phyloP scores from a whole-genome alignment of 2,888 invertebrate genomes.

The Callosobruchus maculatus region DNA sequence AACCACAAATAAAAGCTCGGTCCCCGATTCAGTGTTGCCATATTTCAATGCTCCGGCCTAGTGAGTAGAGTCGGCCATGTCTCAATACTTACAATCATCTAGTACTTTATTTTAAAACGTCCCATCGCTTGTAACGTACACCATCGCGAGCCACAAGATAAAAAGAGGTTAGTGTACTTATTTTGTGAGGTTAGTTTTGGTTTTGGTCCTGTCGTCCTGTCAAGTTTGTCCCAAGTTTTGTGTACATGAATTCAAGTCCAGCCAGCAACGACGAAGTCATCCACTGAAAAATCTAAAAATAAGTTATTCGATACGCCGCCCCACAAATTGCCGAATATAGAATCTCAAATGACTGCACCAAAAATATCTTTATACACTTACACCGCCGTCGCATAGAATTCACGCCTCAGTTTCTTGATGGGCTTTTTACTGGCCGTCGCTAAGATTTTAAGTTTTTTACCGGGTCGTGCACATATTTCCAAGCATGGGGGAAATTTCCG shows the following conservation, averaged over 20 bases:
- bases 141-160: too few species aligned
- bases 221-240: conserved; percentile 5
- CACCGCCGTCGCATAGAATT: conserved; percentile 19
- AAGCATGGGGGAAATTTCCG: conserved; percentile 57
- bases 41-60: too few species aligned
- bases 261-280: conserved; percentile 33
- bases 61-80: too few species aligned
- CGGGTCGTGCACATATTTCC: background rate
- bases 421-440: conserved; percentile 9
- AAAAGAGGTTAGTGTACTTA: too few species aligned
- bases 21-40: too few species aligned
- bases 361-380: conserved; percentile 43
- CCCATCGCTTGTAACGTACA: too few species aligned
- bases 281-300: conserved; percentile 45
- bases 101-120: too few species aligned
- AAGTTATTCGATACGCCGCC: conserved; percentile 41
- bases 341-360: conserved; percentile 42
- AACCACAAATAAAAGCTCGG: too few species aligned
- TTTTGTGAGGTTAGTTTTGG: too few species aligned
- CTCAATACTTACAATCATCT: too few species aligned
- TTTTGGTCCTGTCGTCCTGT: background rate
- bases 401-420: conserved; percentile 30
- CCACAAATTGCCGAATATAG: conserved; percentile 47
- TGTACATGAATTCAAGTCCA: conserved; percentile 3
- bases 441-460: background rate